phyloP scores from a whole-genome alignment of 2,888 invertebrate species.

The Salpingus planirostris region DNA sequence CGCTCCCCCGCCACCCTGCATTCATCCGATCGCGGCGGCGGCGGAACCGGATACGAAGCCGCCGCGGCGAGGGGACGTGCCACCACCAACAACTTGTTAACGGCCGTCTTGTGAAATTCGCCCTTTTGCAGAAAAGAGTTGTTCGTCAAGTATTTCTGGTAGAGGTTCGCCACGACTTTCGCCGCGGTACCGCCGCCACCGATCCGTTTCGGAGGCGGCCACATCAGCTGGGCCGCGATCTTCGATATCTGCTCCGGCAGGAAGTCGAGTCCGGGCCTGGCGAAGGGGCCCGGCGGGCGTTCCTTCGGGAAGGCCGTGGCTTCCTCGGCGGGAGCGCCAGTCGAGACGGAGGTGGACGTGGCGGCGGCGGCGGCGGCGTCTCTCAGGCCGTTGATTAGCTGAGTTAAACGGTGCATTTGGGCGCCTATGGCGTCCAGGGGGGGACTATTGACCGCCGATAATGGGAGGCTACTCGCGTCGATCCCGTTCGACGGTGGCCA shows the following conservation, averaged over 20 bases:
- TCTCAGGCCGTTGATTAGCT: conserved; percentile 9
- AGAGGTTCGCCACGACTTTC: background rate
- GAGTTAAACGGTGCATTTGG: conserved; percentile 6
- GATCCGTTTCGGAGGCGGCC: conserved; percentile 6
- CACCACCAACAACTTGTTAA: too few relatives aligned
- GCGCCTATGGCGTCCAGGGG: background rate
- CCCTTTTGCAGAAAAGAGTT: conserved; percentile 1
- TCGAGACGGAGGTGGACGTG: too few relatives aligned
- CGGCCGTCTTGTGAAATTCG: conserved; percentile 2
- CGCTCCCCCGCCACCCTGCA: background rate
- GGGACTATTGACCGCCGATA: background rate
- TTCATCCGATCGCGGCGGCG: too few relatives aligned
- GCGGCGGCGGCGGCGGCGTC: too few relatives aligned
- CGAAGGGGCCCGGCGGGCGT: too few relatives aligned
- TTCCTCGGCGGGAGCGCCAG: too few relatives aligned
- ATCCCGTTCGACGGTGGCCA: too few relatives aligned
- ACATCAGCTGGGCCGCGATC: conserved; percentile 12
- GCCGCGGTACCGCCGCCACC: too few relatives aligned
- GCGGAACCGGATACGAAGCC: too few relatives aligned
- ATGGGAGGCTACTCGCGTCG: background rate
- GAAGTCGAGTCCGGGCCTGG: conserved; percentile 9
- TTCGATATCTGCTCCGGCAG: conserved; percentile 8
- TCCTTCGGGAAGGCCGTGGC: too few relatives aligned
- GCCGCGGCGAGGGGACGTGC: too few relatives aligned
- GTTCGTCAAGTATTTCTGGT: conserved; percentile 2